These are phyloP conservation scores for Cantharis flavilabris DNA, from an alignment of 2,888 invertebrate species.

Conservation along the genomic window DNA sequence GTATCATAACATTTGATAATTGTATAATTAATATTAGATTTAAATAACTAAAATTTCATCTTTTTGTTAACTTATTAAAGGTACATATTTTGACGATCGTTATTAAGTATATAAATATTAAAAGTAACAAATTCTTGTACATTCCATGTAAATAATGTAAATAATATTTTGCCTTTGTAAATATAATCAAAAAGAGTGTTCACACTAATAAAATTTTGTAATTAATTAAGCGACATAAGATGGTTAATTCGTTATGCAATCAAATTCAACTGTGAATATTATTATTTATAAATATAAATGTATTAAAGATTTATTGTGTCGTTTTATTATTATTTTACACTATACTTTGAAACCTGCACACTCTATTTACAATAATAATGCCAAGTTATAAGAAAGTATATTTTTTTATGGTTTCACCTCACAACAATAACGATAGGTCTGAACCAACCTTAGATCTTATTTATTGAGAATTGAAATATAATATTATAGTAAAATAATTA, in stretches of 20 bases:
- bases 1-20: constrained; percentile 22
- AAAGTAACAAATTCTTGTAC: constrained; percentile 38
- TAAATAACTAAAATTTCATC: constrained; percentile 2
- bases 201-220: constrained; percentile 45
- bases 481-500: too few relatives aligned
- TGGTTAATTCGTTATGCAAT: constrained; percentile 49
- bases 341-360: not conserved
- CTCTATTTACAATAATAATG: too few relatives aligned
- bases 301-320: constrained; percentile 31
- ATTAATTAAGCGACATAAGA: constrained; percentile 44
- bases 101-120: constrained; percentile 30
- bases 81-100: constrained; percentile 25
- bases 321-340: not conserved
- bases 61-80: constrained; percentile 22
- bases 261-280: constrained; percentile 52
- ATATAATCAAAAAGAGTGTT: constrained; percentile 43
- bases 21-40: constrained; percentile 21
- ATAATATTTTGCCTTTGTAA: constrained; percentile 48
- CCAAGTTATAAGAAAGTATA: too few relatives aligned
- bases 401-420: too few relatives aligned
- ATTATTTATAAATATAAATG: constrained; percentile 45
- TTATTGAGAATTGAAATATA: too few relatives aligned
- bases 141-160: constrained; percentile 43
- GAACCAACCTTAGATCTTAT: too few relatives aligned
- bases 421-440: too few relatives aligned